These are phyloP conservation scores for Dipus sagitta DNA, from an alignment of 2,797 vertebrate species.

Conservation along the genomic window DNA sequence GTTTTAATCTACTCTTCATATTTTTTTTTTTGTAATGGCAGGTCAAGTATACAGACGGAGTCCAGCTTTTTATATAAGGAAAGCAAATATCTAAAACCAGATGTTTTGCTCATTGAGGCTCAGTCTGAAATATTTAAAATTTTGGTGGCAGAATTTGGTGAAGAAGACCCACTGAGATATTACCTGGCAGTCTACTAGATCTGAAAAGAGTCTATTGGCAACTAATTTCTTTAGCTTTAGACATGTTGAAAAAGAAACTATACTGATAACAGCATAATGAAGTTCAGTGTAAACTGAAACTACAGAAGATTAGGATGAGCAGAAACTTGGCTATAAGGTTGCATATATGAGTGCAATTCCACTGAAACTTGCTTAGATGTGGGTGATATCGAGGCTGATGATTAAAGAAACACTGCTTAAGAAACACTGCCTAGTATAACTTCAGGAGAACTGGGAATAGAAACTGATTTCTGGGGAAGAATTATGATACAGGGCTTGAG, in stretches of 20 bases:
- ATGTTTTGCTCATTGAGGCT: slow-evolving; percentile 19
- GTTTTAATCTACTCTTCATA: neutral
- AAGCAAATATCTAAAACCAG: neutral
- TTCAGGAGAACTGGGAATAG: neutral
- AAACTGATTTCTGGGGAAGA: slow-evolving; percentile 9
- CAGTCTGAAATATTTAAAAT: slow-evolving; percentile 27
- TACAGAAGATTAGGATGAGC: neutral
- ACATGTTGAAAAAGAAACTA: slow-evolving; percentile 35
- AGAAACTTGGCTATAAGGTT: neutral
- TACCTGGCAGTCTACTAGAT: neutral
- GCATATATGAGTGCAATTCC: neutral
- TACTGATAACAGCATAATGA: neutral
- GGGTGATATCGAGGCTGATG: neutral
- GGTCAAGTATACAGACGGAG: neutral
- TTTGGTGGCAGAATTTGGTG: neutral
- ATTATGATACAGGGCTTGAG: neutral
- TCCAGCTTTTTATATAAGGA: neutral
- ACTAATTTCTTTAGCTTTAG: slow-evolving; percentile 1
- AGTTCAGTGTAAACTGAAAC: neutral
- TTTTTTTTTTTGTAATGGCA: neutral
- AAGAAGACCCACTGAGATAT: neutral
- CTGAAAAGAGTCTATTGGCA: neutral
- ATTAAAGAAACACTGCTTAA: neutral
- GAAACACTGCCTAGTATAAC: neutral
- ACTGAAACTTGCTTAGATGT: slow-evolving; percentile 1